Percentiles rank a stretch among this genome's conserved stretches.
phyloP scores from a whole-genome alignment of 2,113 vertebrate genomes.

The Neodontobutis hainanensis region DNA sequence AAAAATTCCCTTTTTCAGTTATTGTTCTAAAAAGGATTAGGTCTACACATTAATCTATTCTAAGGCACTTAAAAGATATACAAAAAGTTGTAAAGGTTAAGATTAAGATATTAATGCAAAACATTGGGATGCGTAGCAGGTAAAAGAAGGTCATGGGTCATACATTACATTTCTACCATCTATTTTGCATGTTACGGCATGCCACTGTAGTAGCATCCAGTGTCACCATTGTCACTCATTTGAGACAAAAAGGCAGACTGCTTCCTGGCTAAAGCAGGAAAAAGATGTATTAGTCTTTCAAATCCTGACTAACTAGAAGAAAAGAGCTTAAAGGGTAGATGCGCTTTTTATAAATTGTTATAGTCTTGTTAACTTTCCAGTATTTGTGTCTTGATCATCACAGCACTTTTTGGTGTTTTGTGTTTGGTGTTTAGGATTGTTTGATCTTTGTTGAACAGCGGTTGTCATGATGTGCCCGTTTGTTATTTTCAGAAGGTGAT shows the following conservation, averaged over 20 bases:
- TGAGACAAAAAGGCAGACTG: slow-evolving; percentile 28
- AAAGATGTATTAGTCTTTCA: slow-evolving; percentile 24
- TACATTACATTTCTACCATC: slow-evolving; percentile 29
- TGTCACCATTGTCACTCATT: slow-evolving; percentile 16
- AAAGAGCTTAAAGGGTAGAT: slow-evolving; percentile 71
- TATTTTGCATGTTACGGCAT: slow-evolving; percentile 50
- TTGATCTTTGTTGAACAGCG: slow-evolving; percentile 20
- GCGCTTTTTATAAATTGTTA: slow-evolving; percentile 73
- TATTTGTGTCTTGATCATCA: slow-evolving; percentile 31
- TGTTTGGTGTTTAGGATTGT: slow-evolving; percentile 23
- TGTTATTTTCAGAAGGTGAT: slow-evolving; percentile 29
- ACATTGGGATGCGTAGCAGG: slow-evolving; percentile 44
- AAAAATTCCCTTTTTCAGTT: slow-evolving; percentile 65
- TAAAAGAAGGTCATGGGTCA: slow-evolving; percentile 45
- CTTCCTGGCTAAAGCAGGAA: slow-evolving; percentile 13
- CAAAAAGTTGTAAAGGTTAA: slow-evolving; percentile 34
- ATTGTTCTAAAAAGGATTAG: slow-evolving; percentile 71
- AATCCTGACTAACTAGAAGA: slow-evolving; percentile 41
- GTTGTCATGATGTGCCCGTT: slow-evolving; percentile 36
- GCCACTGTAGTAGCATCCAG: slow-evolving; percentile 69
- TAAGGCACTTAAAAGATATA: slow-evolving; percentile 89
- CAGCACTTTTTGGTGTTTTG: too few species aligned
- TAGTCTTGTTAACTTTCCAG: slow-evolving; percentile 86
- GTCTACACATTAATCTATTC: slow-evolving; percentile 76
- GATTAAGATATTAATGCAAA: slow-evolving; percentile 67